Percentiles rank a stretch among this genome's conserved stretches.
Conservation (phyloP, 2,113 vertebrate genomes). For the Caranx melampygus region DNA sequence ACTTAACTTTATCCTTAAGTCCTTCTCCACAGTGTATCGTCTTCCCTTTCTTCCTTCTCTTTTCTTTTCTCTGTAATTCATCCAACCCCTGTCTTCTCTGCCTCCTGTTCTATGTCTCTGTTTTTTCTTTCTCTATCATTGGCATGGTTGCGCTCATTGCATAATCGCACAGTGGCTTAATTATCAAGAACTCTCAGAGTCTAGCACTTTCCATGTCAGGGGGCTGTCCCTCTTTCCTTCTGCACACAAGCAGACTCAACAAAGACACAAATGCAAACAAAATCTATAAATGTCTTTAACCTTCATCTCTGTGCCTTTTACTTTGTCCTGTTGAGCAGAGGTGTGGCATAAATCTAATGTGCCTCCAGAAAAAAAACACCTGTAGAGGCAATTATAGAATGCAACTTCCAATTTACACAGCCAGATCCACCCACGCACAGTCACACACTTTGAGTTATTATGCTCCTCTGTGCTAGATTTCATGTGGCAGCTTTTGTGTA, state of each 20-base stretch:
- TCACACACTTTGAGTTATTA: slow-evolving; percentile 29
- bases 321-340: slow-evolving; percentile 14
- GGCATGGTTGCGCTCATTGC: slow-evolving; percentile 64
- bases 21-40: background rate
- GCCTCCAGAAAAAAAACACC: slow-evolving; percentile 41
- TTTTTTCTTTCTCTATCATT: slow-evolving; percentile 71
- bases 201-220: slow-evolving; percentile 64
- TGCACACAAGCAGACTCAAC: background rate
- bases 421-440: slow-evolving; percentile 52
- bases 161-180: slow-evolving; percentile 66
- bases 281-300: slow-evolving; percentile 12
- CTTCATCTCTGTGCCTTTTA: slow-evolving; percentile 15
- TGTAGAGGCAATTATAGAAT: slow-evolving; percentile 49
- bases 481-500: slow-evolving; percentile 19
- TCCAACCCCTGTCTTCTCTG: slow-evolving; percentile 43
- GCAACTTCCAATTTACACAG: slow-evolving; percentile 7
- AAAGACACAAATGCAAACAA: slow-evolving; percentile 28
- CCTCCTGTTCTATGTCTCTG: slow-evolving; percentile 73
- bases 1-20: slow-evolving; percentile 24
- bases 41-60: slow-evolving; percentile 5
- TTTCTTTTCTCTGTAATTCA: slow-evolving; percentile 40
- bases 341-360: background rate
- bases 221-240: slow-evolving; percentile 45
- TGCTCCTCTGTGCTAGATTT: slow-evolving; percentile 12
- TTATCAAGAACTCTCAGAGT: slow-evolving; percentile 68